Evolutionary conservation across 2,888 invertebrate species (phyloP).

Genomic region (Lepeophtheirus nordmannii): DNA sequence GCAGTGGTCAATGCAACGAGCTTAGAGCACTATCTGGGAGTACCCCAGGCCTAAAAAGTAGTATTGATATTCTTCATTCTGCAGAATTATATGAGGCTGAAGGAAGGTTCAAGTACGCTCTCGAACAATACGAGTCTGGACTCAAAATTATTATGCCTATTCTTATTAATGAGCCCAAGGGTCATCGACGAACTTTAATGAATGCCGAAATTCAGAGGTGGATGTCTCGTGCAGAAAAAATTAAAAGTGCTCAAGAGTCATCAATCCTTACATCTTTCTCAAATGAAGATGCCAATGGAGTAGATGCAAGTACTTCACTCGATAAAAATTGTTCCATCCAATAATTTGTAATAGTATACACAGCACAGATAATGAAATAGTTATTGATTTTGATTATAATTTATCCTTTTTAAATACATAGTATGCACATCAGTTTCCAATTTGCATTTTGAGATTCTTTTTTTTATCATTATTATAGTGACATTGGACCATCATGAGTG

Average conservation of each 20-base stretch:
- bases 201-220: conserved; percentile 27
- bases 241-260: conserved; percentile 25
- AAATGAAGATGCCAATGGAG: no score
- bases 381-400: no score
- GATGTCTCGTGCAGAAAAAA: conserved; percentile 29
- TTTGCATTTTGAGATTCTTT: no score
- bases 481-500: no score
- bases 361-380: no score
- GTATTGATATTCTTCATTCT: conserved; percentile 46
- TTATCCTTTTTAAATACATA: no score
- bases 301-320: no score
- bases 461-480: no score
- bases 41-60: conserved; percentile 43
- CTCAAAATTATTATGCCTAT: conserved; percentile 43
- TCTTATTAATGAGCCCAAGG: conserved; percentile 43
- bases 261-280: no score
- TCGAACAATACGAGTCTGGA: conserved; percentile 44
- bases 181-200: conserved; percentile 43
- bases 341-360: no score
- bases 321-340: no score
- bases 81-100: conserved; percentile 47
- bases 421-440: no score
- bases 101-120: conserved; percentile 41
- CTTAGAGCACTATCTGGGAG: conserved; percentile 41
- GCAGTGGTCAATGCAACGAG: conserved; percentile 25